These are phyloP conservation scores for Prionailurus bengalensis DNA, from an alignment of 2,113 vertebrate genomes.

Conservation along the genomic window DNA sequence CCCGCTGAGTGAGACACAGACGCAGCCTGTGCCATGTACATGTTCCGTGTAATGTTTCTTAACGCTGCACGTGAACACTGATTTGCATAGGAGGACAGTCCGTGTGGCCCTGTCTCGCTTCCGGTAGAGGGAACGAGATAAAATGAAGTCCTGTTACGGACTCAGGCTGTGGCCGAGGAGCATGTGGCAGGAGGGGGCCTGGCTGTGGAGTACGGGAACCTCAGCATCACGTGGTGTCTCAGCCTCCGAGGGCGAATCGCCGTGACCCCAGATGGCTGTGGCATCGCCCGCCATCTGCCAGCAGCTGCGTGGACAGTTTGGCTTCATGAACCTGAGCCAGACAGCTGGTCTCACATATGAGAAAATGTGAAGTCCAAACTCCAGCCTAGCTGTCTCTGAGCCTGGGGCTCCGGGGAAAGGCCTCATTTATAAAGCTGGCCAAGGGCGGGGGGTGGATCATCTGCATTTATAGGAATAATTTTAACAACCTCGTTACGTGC, in stretches of 20 bases:
- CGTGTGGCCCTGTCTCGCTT: rapidly evolving
- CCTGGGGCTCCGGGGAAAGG: neutral
- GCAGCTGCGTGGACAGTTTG: constrained; percentile 79
- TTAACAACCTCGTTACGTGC: neutral
- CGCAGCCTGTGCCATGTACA: too few species aligned
- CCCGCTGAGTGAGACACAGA: too few species aligned
- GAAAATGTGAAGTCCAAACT: constrained; percentile 72
- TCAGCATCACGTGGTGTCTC: rapidly evolving
- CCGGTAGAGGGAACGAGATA: neutral
- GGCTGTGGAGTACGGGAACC: rapidly evolving
- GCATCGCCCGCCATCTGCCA: constrained; percentile 78
- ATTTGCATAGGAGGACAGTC: neutral
- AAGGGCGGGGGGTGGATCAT: too few species aligned
- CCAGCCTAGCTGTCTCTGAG: constrained; percentile 1
- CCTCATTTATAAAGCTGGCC: neutral
- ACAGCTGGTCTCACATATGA: constrained; percentile 81
- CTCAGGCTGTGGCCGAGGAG: rapidly evolving
- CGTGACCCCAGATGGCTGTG: constrained; percentile 72
- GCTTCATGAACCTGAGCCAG: constrained; percentile 76
- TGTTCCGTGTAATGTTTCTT: rapidly evolving
- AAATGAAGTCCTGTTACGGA: rapidly evolving
- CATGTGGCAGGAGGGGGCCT: too few species aligned
- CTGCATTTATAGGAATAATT: neutral
- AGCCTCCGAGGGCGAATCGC: constrained; percentile 52
- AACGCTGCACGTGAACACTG: neutral